A percentile compares a stretch with the other conserved stretches of the same genome.
These are phyloP conservation scores for Carapus acus DNA, from an alignment of 2,797 vertebrate genomes.

Conservation along the genomic window DNA sequence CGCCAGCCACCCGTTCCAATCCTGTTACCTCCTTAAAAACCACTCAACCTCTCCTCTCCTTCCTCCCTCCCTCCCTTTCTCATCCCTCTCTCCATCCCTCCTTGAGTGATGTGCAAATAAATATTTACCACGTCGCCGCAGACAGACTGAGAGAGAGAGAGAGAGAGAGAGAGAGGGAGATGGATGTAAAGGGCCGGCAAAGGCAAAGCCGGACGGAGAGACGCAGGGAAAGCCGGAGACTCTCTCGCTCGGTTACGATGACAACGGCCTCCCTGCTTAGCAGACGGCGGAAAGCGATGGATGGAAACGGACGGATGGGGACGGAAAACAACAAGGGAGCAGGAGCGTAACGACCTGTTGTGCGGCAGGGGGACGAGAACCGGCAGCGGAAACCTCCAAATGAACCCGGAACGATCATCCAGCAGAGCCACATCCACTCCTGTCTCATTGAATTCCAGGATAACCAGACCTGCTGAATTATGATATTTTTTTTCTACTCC, in stretches of 20 bases:
- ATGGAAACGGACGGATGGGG: conserved; percentile 33
- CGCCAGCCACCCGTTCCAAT: conserved; percentile 47
- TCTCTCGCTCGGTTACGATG: conserved; percentile 55
- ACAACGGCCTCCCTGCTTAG: conserved; percentile 51
- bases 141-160: conserved; percentile 22
- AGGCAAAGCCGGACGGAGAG: conserved; percentile 8
- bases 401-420: conserved; percentile 22
- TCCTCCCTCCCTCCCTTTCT: no score
- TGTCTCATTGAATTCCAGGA: conserved; percentile 29
- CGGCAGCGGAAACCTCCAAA: conserved; percentile 39
- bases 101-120: conserved; percentile 47
- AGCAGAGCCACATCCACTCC: conserved; percentile 19
- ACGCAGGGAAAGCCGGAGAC: conserved; percentile 17
- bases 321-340: conserved; percentile 32
- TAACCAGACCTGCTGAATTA: conserved; percentile 5
- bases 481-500: conserved; percentile 25
- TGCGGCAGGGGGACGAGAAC: conserved; percentile 34
- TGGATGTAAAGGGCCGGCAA: no score
- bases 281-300: conserved; percentile 41
- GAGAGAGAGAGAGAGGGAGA: conserved; percentile 10
- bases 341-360: conserved; percentile 18
- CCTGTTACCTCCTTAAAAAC: conserved; percentile 50
- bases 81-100: conserved; percentile 9
- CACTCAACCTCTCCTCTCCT: conserved; percentile 32
- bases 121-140: conserved; percentile 61